These are phyloP conservation scores for Beaufortia kweichowensis DNA, from an alignment of 2,113 vertebrate genomes.

Conservation along the genomic window DNA sequence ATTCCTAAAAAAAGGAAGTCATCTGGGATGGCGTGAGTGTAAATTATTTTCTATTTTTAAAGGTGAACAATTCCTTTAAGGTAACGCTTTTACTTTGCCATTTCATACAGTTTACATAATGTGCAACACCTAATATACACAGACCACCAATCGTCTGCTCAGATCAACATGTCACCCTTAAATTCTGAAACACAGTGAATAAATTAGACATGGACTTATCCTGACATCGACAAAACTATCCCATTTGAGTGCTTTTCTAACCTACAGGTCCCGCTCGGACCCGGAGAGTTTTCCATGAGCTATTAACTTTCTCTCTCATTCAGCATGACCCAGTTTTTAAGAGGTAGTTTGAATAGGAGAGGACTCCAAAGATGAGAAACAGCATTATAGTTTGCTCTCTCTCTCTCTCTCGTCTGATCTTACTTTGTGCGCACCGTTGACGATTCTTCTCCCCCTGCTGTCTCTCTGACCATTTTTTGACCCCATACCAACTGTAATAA, in stretches of 20 bases:
- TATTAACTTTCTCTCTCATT: constrained; percentile 38
- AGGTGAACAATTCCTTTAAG: no score
- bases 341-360: not conserved
- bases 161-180: not conserved
- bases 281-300: constrained; percentile 22
- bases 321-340: constrained; percentile 18
- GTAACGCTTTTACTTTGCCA: no score
- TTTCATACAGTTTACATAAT: not conserved
- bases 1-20: no score
- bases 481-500: constrained; percentile 54
- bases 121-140: constrained; percentile 1
- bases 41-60: no score
- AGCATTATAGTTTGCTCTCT: not conserved
- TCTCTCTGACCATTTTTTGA: constrained; percentile 64
- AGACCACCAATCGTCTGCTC: not conserved
- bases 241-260: constrained; percentile 66
- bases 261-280: constrained; percentile 60
- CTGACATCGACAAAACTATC: constrained; percentile 62
- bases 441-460: constrained; percentile 44
- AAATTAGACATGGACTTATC: constrained; percentile 62
- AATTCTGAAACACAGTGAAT: constrained; percentile 44
- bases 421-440: constrained; percentile 50
- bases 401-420: constrained; percentile 54
- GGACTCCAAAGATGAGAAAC: constrained; percentile 2
- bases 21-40: no score